Evolutionary conservation across 2,113 vertebrate species (phyloP).

Genomic region (Phyllostomus discolor): DNA sequence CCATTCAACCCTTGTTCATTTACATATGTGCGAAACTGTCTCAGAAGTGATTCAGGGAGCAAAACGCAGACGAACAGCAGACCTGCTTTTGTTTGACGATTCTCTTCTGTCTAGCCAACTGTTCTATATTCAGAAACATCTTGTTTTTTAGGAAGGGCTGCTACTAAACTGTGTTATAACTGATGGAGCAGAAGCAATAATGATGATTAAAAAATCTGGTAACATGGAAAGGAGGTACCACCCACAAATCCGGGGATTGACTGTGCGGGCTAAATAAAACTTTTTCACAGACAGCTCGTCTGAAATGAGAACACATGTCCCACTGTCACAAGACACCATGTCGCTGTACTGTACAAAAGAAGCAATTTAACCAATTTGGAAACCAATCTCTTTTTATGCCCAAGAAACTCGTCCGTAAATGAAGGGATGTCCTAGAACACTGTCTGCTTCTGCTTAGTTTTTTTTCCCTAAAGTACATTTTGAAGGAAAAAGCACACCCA

Average conservation of each 20-base stretch:
- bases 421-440: constrained; percentile 56
- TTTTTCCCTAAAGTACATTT: neutral
- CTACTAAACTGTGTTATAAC: constrained; percentile 44
- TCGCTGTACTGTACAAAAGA: constrained; percentile 45
- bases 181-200: constrained; percentile 48
- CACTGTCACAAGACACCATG: constrained; percentile 37
- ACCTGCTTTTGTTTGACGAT: constrained; percentile 32
- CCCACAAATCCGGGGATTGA: constrained; percentile 41
- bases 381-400: constrained; percentile 38
- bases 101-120: constrained; percentile 44
- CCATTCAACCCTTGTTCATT: neutral
- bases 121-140: constrained; percentile 58
- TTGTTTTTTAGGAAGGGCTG: constrained; percentile 30
- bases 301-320: constrained; percentile 36
- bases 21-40: neutral
- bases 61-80: neutral
- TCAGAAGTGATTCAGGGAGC: neutral
- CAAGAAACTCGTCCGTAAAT: constrained; percentile 44
- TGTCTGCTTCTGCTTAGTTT: constrained; percentile 39
- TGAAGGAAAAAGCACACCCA: neutral
- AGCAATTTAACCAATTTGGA: constrained; percentile 51
- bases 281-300: constrained; percentile 55
- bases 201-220: neutral
- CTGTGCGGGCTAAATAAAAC: constrained; percentile 62
- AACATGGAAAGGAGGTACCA: constrained; percentile 35